Base-by-base conservation (phyloP, 2,888 invertebrate genomes). In the Euzophera pinguis region DNA sequence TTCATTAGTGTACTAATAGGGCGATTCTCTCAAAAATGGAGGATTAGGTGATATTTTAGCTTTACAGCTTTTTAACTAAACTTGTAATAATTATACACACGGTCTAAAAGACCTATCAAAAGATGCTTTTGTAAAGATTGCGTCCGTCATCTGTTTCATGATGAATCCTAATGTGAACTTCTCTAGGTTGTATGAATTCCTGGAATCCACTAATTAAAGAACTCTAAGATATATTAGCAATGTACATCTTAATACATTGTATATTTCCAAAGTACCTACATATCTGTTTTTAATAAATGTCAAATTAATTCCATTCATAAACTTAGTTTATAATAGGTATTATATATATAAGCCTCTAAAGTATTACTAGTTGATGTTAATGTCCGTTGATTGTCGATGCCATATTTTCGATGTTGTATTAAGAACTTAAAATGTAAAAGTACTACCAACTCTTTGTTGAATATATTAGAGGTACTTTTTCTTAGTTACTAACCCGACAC, bases 1-100 rank as follows among this genome's bases (percentile, higher is more conserved):
- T 60, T 22, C 43, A 51, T 51, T 62, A 63, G 62, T 67, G 69
- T 68, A 71, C 64, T 69, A 63, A 71, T 66, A 64, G 68, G 67
- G 64, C 64, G 67, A 82, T 84, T 84, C 84, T 89, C 85, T 79
- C 65, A 56, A 55, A 65, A 63, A 70, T 64, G 70, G 84, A 81
- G 85, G 75, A 81, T 80, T 75, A 68, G 70, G 89, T 89, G 89
- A 89, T 89, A 89, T 84, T 81, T 84, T 81, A 88, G 89, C 89
- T 89, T 89, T 89, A 89, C 83, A 74, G 88, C 88, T 85, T 83
- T 79, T 75, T 75, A 71, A 65, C 71, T 78, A 71, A 80, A 69
- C 67, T 34, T 45, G 32, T 45, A 65, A 17, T 16, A 75, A 73
- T 71, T 60, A 65, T 64, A 63, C 71, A 70, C 64, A 59, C 57